phyloP scores from a whole-genome alignment of 2,113 vertebrate genomes.

The Mustela lutreola region DNA sequence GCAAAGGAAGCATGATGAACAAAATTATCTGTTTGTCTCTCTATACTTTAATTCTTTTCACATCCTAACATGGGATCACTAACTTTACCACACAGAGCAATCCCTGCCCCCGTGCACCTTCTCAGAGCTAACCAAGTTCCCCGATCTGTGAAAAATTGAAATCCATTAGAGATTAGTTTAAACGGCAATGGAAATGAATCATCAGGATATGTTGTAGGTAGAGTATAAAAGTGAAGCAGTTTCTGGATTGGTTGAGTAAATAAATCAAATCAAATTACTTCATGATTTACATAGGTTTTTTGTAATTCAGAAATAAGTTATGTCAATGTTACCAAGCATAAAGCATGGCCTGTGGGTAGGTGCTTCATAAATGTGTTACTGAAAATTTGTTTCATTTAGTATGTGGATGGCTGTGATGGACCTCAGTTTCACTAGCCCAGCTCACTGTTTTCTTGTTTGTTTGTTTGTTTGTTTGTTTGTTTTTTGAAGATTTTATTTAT shows the following conservation, averaged over 20 bases:
- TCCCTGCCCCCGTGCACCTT: background rate
- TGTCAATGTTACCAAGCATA: background rate
- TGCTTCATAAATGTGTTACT: background rate
- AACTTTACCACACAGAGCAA: background rate
- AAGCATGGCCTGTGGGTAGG: background rate
- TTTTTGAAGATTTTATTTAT: no score
- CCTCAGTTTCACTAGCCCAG: background rate
- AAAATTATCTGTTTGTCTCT: background rate
- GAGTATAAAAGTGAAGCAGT: background rate
- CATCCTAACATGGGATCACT: background rate
- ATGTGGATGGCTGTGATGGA: background rate
- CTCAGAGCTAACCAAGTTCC: background rate
- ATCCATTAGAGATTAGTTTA: background rate
- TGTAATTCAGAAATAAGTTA: background rate
- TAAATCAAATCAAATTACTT: background rate
- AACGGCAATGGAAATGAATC: background rate
- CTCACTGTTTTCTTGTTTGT: background rate
- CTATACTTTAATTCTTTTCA: background rate
- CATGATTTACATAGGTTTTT: background rate
- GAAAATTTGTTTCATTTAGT: background rate
- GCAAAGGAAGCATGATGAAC: background rate
- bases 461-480: no score
- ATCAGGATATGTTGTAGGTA: background rate
- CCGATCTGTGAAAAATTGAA: background rate
- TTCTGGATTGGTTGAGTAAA: conserved; percentile 29